Evolutionary conservation across 2,888 invertebrate species (phyloP).

Genomic region (Leistus spinibarbis): DNA sequence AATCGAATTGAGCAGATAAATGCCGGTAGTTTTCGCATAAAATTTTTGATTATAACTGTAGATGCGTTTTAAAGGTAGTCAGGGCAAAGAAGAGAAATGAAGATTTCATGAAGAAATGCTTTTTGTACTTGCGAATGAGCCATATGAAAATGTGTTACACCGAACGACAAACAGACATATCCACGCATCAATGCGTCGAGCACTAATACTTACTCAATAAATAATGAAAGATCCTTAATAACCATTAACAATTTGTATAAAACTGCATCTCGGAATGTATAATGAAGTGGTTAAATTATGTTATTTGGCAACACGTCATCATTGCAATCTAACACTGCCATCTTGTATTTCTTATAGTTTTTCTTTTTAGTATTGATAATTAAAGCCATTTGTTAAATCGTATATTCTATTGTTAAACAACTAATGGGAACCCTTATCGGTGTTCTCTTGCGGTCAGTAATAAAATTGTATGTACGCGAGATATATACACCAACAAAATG

Average conservation of each 20-base stretch:
- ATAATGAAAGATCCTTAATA: conserved; percentile 44
- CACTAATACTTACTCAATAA: conserved; percentile 38
- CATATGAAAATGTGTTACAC: background rate
- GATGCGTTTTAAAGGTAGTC: no score
- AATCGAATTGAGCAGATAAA: no score
- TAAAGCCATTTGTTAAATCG: conserved; percentile 56
- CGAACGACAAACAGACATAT: background rate
- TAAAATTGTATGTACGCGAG: conserved; percentile 1
- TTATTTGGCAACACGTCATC: conserved; percentile 49
- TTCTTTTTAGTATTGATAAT: conserved; percentile 48
- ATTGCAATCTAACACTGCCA: background rate
- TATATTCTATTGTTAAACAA: conserved; percentile 47
- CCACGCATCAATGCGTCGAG: conserved; percentile 2
- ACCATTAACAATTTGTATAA: conserved; percentile 45
- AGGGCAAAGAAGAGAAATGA: no score
- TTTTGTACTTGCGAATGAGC: no score
- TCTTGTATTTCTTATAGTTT: conserved; percentile 10
- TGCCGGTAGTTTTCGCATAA: no score
- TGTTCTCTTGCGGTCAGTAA: background rate
- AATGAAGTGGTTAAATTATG: conserved; percentile 47
- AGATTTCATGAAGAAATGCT: no score
- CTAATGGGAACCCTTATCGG: conserved; percentile 29
- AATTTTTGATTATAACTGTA: no score
- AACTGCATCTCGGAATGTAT: conserved; percentile 49
- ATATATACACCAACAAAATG: conserved; percentile 5